Base-by-base conservation (phyloP, 1,140 invertebrate species). In the Coboldia fuscipes region DNA sequence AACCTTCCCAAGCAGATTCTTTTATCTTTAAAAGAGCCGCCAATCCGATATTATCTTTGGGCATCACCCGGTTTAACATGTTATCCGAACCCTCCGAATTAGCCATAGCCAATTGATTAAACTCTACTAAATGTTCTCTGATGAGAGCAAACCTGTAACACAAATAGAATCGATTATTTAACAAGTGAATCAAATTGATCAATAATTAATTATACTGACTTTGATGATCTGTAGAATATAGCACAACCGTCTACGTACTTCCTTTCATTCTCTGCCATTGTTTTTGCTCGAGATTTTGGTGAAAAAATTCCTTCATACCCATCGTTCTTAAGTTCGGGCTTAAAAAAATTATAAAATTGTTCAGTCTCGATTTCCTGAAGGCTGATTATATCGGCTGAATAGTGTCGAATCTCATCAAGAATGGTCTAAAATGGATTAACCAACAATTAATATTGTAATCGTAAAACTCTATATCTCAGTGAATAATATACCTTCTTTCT, bases 241-340 rank as follows among this genome's bases (percentile, higher is more conserved):
- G 94, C 93, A 66, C 94, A 98, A 38, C 96, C 96, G 59, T 99
- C 96, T 6, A 99, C 96, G 59, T 85, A 89, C 60, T 96, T 97
- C 40, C 88, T 65, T 47, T 99, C 94, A 41, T 78, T 75, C 50
- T 97, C 90, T 2, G 75, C 74, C 94, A 99, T 98, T 23, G 93
- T 97, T 56, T 97, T 94, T 2, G 94, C 93, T 40, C 96, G 68
- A 2, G 92, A 97, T 61, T 99, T 98, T 0, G 93, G 89, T 18
- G 89, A 90, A 60, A 97, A 98, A 38, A 98, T 96, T n/a, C 94
- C 93, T 42, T 89, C 78, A 56, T 97, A 99, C 12, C 82, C 89
- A 42, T 90, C 84, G 36, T 72, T 66, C 48, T 90, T 83, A 14
- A 99, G 60, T 56, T 97, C 88, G 1, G 92, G 92, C 42, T 88